Percentiles rank a stretch among this genome's conserved stretches.
Conservation (phyloP, 2,888 invertebrate genomes). For the Yponomeuta evonymella region DNA sequence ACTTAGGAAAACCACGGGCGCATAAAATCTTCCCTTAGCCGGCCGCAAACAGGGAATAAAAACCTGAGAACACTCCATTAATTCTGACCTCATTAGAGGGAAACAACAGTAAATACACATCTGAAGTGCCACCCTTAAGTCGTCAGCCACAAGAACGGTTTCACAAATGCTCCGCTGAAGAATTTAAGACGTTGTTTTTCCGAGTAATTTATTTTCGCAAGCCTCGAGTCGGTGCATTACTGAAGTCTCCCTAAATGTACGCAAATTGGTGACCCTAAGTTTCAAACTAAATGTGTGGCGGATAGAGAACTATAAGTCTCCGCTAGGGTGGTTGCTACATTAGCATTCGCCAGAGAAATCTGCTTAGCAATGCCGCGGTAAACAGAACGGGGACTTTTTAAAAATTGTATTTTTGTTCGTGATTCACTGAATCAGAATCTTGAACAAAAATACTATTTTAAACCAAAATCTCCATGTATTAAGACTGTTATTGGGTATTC, state of each 20-base stretch:
- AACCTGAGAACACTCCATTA: slow-evolving; percentile 49
- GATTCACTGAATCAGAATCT: too few species aligned
- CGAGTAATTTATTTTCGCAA: slow-evolving; percentile 8
- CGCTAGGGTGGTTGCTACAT: slow-evolving; percentile 33
- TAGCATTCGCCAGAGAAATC: slow-evolving; percentile 54
- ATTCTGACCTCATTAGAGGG: slow-evolving; percentile 40
- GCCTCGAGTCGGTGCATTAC: neutral
- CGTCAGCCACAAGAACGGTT: neutral
- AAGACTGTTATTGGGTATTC: too few species aligned
- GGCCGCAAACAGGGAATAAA: slow-evolving; percentile 39
- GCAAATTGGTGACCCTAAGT: neutral
- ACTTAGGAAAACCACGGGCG: slow-evolving; percentile 12
- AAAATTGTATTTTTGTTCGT: neutral
- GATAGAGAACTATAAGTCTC: slow-evolving; percentile 25
- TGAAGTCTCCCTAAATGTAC: neutral
- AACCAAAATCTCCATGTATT: too few species aligned
- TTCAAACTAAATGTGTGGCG: neutral
- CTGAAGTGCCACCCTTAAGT: slow-evolving; percentile 6
- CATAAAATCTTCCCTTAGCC: slow-evolving; percentile 8
- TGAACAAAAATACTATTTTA: too few species aligned
- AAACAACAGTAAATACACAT: slow-evolving; percentile 10
- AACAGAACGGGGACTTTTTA: slow-evolving; percentile 33
- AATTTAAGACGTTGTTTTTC: slow-evolving; percentile 12
- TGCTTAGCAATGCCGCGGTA: slow-evolving; percentile 52
- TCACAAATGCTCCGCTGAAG: neutral